phyloP scores from a whole-genome alignment of 2,113 vertebrate species.

The Cheilinus undulatus region DNA sequence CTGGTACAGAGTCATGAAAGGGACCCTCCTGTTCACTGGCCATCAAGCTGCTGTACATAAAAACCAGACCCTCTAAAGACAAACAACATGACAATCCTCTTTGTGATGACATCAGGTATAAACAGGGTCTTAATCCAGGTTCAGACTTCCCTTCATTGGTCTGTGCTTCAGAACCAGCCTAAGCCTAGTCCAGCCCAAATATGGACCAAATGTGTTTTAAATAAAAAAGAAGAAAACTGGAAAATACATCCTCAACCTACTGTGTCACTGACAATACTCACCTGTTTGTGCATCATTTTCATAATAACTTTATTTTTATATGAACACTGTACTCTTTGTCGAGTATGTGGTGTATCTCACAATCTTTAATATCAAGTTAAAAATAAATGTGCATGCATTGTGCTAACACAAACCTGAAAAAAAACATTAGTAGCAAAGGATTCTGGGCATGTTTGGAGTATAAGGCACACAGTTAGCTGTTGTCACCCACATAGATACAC shows the following conservation, averaged over 20 bases:
- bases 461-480: slow-evolving; percentile 41
- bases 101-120: slow-evolving; percentile 75
- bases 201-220: slow-evolving; percentile 70
- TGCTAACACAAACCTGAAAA: slow-evolving; percentile 52
- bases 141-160: slow-evolving; percentile 64
- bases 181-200: slow-evolving; percentile 66
- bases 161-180: slow-evolving; percentile 76
- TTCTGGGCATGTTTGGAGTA: slow-evolving; percentile 37
- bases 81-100: slow-evolving; percentile 69
- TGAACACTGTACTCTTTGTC: slow-evolving; percentile 62
- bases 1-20: slow-evolving; percentile 43
- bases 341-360: slow-evolving; percentile 58
- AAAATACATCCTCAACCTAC: slow-evolving; percentile 57
- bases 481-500: slow-evolving; percentile 20
- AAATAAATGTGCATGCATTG: slow-evolving; percentile 71
- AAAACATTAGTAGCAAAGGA: slow-evolving; percentile 62
- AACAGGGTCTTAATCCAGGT: slow-evolving; percentile 81
- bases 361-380: slow-evolving; percentile 38
- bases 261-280: slow-evolving; percentile 66
- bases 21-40: slow-evolving; percentile 50
- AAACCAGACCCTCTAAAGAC: slow-evolving; percentile 56
- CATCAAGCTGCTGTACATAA: slow-evolving; percentile 66
- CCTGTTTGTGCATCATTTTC: slow-evolving; percentile 71
- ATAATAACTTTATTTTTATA: slow-evolving; percentile 83
- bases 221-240: slow-evolving; percentile 32